Conservation (phyloP, 1,140 invertebrate genomes). For the Halesus radiatus region DNA sequence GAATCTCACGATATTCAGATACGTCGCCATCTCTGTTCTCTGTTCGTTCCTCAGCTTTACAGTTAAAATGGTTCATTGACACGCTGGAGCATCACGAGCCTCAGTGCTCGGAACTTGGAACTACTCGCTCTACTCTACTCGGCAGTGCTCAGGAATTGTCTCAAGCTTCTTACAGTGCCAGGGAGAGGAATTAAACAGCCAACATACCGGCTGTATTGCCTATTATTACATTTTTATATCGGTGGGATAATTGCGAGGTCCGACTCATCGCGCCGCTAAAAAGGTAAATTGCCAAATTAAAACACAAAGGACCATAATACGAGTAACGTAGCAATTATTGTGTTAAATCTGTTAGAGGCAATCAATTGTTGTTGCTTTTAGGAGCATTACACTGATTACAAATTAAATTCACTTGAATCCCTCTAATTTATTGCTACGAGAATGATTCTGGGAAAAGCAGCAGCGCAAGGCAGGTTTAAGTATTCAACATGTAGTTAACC, state of each 20-base stretch:
- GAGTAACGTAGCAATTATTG: not conserved
- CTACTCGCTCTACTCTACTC: too few species aligned
- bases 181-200: too few species aligned
- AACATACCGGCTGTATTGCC: not conserved
- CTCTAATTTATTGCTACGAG: too few species aligned
- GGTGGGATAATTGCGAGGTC: conserved; percentile 33
- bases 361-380: not conserved
- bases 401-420: too few species aligned
- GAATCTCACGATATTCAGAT: conserved; percentile 48
- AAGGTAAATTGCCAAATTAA: conserved; percentile 20
- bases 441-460: too few species aligned
- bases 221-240: conserved; percentile 50
- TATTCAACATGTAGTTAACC: too few species aligned
- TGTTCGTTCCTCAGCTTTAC: conserved; percentile 44
- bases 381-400: too few species aligned
- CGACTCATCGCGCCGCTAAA: conserved; percentile 26
- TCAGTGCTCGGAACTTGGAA: not conserved
- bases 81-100: conserved; percentile 18
- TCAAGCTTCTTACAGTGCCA: too few species aligned
- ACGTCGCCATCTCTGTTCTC: conserved; percentile 31
- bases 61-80: conserved; percentile 59
- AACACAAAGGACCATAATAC: not conserved
- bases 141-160: not conserved
- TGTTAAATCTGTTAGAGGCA: not conserved
- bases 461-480: too few species aligned